Conservation (phyloP, 2,113 vertebrate genomes). For the Carettochelys insculpta region DNA sequence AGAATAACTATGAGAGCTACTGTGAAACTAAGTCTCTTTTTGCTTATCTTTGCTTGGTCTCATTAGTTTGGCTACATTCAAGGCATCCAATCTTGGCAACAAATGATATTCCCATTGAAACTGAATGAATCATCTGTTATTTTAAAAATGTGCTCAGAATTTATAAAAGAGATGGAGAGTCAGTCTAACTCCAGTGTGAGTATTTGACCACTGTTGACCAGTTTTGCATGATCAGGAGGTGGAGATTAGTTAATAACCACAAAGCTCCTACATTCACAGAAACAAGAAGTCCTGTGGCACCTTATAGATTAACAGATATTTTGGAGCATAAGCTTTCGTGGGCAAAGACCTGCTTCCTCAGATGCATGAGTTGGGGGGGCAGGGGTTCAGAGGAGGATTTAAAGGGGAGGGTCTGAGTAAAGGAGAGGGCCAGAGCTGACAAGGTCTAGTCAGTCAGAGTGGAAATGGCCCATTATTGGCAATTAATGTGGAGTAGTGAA, state of each 20-base stretch:
- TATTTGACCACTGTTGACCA: accelerated
- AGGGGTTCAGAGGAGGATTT: no score
- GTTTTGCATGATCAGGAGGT: background rate
- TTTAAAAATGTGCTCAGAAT: background rate
- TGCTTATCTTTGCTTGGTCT: background rate
- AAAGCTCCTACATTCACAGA: background rate
- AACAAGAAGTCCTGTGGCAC: no score
- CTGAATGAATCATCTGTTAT: background rate
- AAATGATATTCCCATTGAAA: background rate
- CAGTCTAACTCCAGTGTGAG: background rate
- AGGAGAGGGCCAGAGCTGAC: no score
- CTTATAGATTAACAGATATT: no score
- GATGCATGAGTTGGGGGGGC: no score
- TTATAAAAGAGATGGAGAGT: background rate
- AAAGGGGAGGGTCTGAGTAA: no score
- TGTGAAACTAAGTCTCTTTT: background rate
- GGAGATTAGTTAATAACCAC: background rate
- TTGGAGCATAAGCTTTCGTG: no score
- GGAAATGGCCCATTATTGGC: no score
- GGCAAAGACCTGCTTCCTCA: no score
- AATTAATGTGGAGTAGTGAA: no score
- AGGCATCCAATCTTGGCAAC: background rate
- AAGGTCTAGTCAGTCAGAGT: no score
- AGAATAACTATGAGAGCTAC: accelerated
- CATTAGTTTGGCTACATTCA: background rate